phyloP scores from a whole-genome alignment of 2,888 invertebrate genomes.

The Clitarchus hookeri region DNA sequence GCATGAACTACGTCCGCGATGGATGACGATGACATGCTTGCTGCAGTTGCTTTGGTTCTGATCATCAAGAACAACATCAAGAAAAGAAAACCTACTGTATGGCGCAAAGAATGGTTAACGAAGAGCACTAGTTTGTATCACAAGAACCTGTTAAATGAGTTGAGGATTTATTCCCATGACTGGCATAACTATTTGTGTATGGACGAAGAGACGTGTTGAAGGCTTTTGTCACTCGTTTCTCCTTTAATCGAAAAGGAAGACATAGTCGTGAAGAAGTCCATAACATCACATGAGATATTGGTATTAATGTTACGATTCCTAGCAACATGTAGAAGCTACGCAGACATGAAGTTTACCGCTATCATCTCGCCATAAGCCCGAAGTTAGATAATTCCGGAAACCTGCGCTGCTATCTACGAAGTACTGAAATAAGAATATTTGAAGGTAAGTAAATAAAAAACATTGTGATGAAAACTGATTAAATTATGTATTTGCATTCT shows the following conservation, averaged over 20 bases:
- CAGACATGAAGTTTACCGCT: too few relatives aligned
- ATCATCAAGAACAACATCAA: background rate
- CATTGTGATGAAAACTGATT: too few relatives aligned
- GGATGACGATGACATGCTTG: too few relatives aligned
- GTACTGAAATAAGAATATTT: conserved; percentile 40
- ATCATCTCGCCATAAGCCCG: conserved; percentile 42
- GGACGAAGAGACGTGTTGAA: background rate
- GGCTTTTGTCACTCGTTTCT: conserved; percentile 25
- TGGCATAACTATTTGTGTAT: conserved; percentile 22
- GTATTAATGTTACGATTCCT: conserved; percentile 46
- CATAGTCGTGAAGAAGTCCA: conserved; percentile 47
- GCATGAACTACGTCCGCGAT: too few relatives aligned
- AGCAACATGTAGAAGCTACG: too few relatives aligned
- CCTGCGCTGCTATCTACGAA: conserved; percentile 46
- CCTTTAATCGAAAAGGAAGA: conserved; percentile 45
- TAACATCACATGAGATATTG: conserved; percentile 47
- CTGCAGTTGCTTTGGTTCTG: too few relatives aligned
- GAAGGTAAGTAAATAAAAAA: too few relatives aligned
- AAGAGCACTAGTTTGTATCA: background rate
- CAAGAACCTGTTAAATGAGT: background rate
- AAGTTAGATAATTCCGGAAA: conserved; percentile 42
- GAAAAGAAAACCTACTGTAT: background rate
- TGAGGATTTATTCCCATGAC: background rate
- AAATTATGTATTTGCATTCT: too few relatives aligned
- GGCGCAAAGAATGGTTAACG: background rate